Conservation (phyloP, 1,140 invertebrate genomes). For the Magallana angulata region DNA sequence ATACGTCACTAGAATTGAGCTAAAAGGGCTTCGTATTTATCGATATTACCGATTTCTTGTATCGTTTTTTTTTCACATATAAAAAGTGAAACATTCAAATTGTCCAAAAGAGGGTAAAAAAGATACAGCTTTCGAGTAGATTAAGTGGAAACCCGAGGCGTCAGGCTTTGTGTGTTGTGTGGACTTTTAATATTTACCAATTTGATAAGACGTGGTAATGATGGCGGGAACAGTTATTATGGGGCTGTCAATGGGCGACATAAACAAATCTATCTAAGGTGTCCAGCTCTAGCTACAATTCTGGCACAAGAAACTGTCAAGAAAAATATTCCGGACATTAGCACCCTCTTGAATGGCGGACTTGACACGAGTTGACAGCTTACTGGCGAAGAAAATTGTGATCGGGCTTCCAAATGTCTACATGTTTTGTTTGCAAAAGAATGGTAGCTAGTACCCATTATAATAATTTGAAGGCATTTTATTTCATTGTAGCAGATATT, state of each 20-base stretch:
- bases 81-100: no score
- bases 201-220: constrained; percentile 28
- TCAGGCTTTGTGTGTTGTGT: background rate
- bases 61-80: no score
- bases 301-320: constrained; percentile 32
- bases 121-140: no score
- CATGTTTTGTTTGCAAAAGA: no score
- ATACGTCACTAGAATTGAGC: no score
- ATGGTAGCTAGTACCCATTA: no score
- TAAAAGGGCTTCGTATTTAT: no score
- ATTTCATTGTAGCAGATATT: no score
- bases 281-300: background rate
- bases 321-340: constrained; percentile 28
- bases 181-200: constrained; percentile 10
- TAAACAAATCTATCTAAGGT: background rate
- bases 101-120: no score
- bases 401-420: background rate
- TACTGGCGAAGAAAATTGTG: background rate
- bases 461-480: no score
- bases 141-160: no score
- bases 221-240: constrained; percentile 14
- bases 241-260: constrained; percentile 10
- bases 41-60: no score
- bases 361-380: constrained; percentile 2
- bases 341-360: constrained; percentile 12